Percentiles rank a stretch among this genome's conserved stretches.
Conservation (phyloP, 2,797 vertebrate genomes). For the Amniataba percoides region DNA sequence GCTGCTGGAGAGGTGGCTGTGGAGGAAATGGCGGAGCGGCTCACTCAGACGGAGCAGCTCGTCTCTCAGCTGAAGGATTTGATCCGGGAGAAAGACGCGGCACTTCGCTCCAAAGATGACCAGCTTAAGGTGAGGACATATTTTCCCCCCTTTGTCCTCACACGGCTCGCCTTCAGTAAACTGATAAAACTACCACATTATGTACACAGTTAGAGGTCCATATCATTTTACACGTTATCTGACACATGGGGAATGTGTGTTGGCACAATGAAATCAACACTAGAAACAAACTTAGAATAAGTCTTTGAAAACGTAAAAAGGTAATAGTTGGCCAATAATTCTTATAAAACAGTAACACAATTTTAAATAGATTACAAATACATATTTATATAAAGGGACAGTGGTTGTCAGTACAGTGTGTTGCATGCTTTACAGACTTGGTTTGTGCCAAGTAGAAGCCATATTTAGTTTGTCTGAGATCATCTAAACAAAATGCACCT, state of each 20-base stretch:
- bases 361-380: too few species aligned
- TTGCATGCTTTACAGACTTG: too few species aligned
- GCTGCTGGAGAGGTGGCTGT: constrained; percentile 56
- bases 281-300: neutral
- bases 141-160: too few species aligned
- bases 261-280: neutral
- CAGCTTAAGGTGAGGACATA: constrained; percentile 86
- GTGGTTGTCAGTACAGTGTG: too few species aligned
- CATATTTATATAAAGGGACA: too few species aligned
- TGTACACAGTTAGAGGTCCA: neutral
- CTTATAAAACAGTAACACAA: too few species aligned
- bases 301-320: too few species aligned
- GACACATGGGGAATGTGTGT: neutral
- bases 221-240: neutral
- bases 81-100: constrained; percentile 90
- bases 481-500: neutral
- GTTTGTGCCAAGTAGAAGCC: neutral
- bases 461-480: neutral
- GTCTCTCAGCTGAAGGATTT: constrained; percentile 91
- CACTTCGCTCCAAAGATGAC: constrained; percentile 87
- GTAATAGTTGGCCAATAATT: too few species aligned
- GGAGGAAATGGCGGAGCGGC: constrained; percentile 87
- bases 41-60: constrained; percentile 88
- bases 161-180: neutral
- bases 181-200: neutral